phyloP scores from a whole-genome alignment of 1,140 invertebrate genomes.

The Micrasema longulum region DNA sequence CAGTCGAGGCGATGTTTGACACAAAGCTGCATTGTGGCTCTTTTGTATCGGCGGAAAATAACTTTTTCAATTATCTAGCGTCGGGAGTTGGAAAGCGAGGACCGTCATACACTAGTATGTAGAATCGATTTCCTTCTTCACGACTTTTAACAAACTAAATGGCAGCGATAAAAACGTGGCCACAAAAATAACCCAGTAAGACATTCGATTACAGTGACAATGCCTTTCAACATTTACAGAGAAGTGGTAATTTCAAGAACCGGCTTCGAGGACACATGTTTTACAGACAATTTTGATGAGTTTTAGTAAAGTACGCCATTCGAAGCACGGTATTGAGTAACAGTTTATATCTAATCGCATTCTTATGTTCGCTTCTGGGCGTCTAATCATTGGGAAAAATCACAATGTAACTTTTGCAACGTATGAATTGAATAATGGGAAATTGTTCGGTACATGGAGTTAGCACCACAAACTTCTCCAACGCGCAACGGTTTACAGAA shows the following conservation, averaged over 20 bases:
- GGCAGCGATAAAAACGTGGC: background rate
- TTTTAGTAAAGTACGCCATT: background rate
- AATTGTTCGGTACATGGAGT: conserved; percentile 10
- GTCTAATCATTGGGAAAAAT: conserved; percentile 26
- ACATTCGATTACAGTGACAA: conserved; percentile 20
- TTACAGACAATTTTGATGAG: background rate
- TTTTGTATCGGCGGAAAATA: conserved; percentile 16
- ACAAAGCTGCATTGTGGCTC: conserved; percentile 6
- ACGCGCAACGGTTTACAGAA: conserved; percentile 21
- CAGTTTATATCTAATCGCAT: conserved; percentile 15
- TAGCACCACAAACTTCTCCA: background rate
- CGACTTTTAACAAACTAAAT: background rate
- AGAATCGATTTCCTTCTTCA: conserved; percentile 12
- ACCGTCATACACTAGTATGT: background rate
- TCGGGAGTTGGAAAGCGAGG: background rate
- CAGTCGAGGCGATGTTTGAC: conserved; percentile 3
- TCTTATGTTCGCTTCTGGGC: background rate
- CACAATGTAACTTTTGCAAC: conserved; percentile 13
- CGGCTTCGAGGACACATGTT: background rate
- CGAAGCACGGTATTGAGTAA: conserved; percentile 3
- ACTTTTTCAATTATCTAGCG: conserved; percentile 22
- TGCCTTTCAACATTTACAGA: background rate
- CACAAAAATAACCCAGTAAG: conserved; percentile 1
- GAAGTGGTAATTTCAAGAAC: background rate
- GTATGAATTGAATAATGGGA: conserved; percentile 17